Evolutionary conservation across 2,888 invertebrate species (phyloP).

Genomic region (Pseudeuparius sepicola): DNA sequence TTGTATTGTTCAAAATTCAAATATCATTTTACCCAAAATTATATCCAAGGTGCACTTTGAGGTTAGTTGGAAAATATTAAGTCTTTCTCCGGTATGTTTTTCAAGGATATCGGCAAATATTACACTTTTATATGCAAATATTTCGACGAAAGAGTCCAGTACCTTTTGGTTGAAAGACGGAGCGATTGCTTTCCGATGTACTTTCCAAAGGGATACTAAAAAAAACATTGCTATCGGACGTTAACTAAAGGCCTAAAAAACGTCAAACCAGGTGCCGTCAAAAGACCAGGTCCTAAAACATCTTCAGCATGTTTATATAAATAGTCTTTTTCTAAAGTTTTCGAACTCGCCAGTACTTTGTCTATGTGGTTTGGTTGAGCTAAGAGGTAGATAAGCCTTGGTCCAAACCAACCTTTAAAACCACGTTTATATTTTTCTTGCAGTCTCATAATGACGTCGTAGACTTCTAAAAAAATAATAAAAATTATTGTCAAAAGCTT

Average conservation of each 20-base stretch:
- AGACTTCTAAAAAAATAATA: too few relatives aligned
- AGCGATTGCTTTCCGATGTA: slow-evolving; percentile 47
- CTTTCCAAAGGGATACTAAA: slow-evolving; percentile 48
- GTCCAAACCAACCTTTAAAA: slow-evolving; percentile 14
- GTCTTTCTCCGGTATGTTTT: slow-evolving; percentile 34
- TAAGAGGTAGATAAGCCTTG: slow-evolving; percentile 8
- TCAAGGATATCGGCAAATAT: slow-evolving; percentile 41
- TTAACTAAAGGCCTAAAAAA: neutral
- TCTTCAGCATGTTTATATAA: slow-evolving; percentile 10
- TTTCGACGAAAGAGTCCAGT: slow-evolving; percentile 49
- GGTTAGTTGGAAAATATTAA: slow-evolving; percentile 45
- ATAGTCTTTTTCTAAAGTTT: slow-evolving; percentile 9
- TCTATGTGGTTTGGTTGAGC: slow-evolving; percentile 13
- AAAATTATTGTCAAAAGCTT: too few relatives aligned
- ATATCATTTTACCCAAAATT: too few relatives aligned
- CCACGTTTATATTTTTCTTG: slow-evolving; percentile 12
- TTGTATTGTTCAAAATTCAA: too few relatives aligned
- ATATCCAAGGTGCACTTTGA: slow-evolving; percentile 51
- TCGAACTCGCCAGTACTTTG: slow-evolving; percentile 11
- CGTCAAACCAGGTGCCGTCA: neutral
- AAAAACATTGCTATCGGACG: too few relatives aligned
- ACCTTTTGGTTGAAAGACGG: slow-evolving; percentile 55
- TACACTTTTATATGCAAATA: slow-evolving; percentile 49
- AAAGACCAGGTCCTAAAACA: slow-evolving; percentile 13
- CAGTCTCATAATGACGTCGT: too few relatives aligned